A percentile compares a stretch with the other conserved stretches of the same genome.
Conservation (phyloP, 2,888 invertebrate genomes). For the Lobophora halterata region DNA sequence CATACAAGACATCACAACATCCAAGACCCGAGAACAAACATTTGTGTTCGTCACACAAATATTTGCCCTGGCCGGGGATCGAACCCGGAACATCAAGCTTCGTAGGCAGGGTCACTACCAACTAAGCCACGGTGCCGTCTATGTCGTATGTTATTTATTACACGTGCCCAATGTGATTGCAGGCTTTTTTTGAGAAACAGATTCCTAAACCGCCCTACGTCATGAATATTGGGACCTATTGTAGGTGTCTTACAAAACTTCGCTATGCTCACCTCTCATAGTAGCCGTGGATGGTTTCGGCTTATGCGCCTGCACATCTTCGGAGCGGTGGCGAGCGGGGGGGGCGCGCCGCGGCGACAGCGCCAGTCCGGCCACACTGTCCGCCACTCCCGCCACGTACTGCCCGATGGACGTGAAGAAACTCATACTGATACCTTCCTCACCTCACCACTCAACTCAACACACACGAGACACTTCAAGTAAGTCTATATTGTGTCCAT, state of each 20-base stretch:
- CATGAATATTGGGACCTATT: no score
- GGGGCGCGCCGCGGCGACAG: conserved; percentile 88
- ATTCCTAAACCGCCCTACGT: no score
- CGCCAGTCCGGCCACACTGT: conserved; percentile 90
- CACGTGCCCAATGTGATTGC: no score
- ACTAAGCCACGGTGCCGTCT: no score
- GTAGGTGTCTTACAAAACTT: background rate
- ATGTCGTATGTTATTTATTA: no score
- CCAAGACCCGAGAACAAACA: no score
- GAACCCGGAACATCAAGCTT: no score
- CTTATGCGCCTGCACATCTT: conserved; percentile 64
- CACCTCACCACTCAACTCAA: conserved; percentile 32
- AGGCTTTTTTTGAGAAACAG: no score
- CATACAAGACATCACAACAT: no score
- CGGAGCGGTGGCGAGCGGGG: conserved; percentile 84
- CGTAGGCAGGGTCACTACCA: no score
- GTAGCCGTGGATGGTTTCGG: conserved; percentile 64
- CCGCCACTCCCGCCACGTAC: conserved; percentile 91
- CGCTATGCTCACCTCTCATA: conserved; percentile 52
- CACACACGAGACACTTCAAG: conserved; percentile 33
- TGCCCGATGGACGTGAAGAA: conserved; percentile 92
- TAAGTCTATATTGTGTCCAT: conserved; percentile 18
- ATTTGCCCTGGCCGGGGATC: no score
- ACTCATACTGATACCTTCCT: conserved; percentile 85
- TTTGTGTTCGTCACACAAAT: no score